A percentile compares a stretch with the other conserved stretches of the same genome.
Conservation (phyloP, 2,113 vertebrate species). For the Isichthys henryi region DNA sequence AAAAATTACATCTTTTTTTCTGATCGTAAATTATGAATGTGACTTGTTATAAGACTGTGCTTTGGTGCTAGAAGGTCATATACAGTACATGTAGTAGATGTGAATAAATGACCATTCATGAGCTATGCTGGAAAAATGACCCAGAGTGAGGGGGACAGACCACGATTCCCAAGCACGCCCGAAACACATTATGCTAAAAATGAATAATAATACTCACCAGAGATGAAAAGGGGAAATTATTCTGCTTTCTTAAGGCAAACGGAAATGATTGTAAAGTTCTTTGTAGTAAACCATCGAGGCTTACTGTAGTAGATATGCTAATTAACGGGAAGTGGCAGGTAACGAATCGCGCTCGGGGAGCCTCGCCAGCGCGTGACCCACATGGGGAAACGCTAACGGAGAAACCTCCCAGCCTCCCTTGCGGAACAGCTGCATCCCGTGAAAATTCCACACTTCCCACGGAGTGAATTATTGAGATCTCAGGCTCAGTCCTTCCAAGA, state of each 20-base stretch:
- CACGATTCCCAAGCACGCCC: neutral
- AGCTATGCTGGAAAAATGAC: neutral
- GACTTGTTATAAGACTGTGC: neutral
- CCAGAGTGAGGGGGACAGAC: neutral
- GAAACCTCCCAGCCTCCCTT: neutral
- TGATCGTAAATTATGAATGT: neutral
- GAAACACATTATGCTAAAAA: conserved; percentile 12
- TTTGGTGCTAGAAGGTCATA: neutral
- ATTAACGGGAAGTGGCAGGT: conserved; percentile 36
- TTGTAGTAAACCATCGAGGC: conserved; percentile 48
- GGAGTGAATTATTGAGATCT: conserved; percentile 8
- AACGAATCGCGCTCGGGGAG: conserved; percentile 30
- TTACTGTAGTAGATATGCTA: conserved; percentile 39
- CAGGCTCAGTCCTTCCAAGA: neutral
- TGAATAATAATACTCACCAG: conserved; percentile 1
- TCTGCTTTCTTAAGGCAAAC: conserved; percentile 35
- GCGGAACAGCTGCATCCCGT: conserved; percentile 13
- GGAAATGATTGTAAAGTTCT: conserved; percentile 53
- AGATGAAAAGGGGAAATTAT: conserved; percentile 42
- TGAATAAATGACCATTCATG: neutral
- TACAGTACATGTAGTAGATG: too few relatives aligned
- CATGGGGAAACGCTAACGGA: neutral
- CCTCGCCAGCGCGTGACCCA: conserved; percentile 25
- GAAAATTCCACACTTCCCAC: neutral
- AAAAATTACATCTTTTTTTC: neutral